Evolutionary conservation across 2,888 invertebrate genomes (phyloP).

Genomic region (Clanis bilineata): DNA sequence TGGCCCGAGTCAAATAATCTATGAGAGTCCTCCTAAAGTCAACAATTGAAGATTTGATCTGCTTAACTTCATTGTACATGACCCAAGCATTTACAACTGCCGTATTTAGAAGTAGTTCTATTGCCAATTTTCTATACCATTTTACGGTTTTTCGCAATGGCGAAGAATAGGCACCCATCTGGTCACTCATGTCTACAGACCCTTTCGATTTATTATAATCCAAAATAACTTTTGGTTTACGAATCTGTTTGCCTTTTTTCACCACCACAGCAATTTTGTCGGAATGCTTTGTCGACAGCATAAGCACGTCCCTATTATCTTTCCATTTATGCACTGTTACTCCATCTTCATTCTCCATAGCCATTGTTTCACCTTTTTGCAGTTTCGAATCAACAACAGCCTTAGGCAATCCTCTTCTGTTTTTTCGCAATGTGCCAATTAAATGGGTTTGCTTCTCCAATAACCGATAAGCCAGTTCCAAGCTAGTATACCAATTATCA

Average conservation of each 20-base stretch:
- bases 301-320: conserved; percentile 30
- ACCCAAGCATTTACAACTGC: conserved; percentile 39
- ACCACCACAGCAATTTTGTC: conserved; percentile 24
- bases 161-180: conserved; percentile 30
- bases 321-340: conserved; percentile 35
- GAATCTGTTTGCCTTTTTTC: conserved; percentile 29
- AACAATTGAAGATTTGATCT: conserved; percentile 24
- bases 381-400: conserved; percentile 39
- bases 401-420: conserved; percentile 41
- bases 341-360: conserved; percentile 37
- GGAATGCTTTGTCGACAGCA: conserved; percentile 45
- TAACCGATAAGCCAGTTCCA: conserved; percentile 39
- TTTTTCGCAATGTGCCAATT: conserved; percentile 45
- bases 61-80: conserved; percentile 29
- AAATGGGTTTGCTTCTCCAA: conserved; percentile 43
- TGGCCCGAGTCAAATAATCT: conserved; percentile 19
- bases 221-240: conserved; percentile 32
- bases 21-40: conserved; percentile 24
- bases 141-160: conserved; percentile 37
- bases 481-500: conserved; percentile 47
- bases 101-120: conserved; percentile 42
- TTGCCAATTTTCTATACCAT: conserved; percentile 39
- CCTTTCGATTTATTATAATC: conserved; percentile 36
- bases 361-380: conserved; percentile 29
- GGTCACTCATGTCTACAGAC: conserved; percentile 36